These are phyloP conservation scores for Ophion obscuratus DNA, from an alignment of 2,888 invertebrate genomes.

Conservation along the genomic window DNA sequence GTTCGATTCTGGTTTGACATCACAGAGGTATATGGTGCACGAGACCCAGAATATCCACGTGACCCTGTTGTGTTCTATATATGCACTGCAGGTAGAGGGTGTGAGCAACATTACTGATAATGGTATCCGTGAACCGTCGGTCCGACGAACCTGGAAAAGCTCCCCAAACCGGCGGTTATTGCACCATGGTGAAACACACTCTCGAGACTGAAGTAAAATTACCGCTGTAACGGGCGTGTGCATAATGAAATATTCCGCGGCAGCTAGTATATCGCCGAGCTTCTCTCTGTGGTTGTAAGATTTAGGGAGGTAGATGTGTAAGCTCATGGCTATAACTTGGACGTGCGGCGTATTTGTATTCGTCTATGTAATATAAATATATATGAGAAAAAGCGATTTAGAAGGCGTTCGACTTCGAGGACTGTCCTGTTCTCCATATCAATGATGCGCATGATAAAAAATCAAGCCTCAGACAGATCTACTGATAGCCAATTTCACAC, in stretches of 20 bases:
- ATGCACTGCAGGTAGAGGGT: not conserved
- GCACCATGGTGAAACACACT: slow-evolving; percentile 67
- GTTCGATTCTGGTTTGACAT: slow-evolving; percentile 71
- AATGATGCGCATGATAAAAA: too few relatives aligned
- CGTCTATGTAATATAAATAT: too few relatives aligned
- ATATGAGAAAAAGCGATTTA: too few relatives aligned
- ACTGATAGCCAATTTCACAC: too few relatives aligned
- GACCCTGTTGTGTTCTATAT: slow-evolving; percentile 68
- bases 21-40: slow-evolving; percentile 72
- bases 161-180: slow-evolving; percentile 51
- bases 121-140: slow-evolving; percentile 33
- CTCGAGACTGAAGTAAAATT: slow-evolving; percentile 74
- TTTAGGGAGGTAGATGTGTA: slow-evolving; percentile 68
- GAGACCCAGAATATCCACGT: slow-evolving; percentile 66
- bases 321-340: slow-evolving; percentile 46
- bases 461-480: too few relatives aligned
- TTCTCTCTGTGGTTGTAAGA: slow-evolving; percentile 63
- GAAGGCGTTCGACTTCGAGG: too few relatives aligned
- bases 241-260: slow-evolving; percentile 77
- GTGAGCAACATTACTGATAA: slow-evolving; percentile 39
- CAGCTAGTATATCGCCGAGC: slow-evolving; percentile 55
- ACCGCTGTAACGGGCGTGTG: slow-evolving; percentile 71
- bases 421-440: too few relatives aligned
- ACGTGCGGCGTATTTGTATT: not conserved
- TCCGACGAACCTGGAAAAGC: slow-evolving; percentile 46